phyloP scores from a whole-genome alignment of 2,888 invertebrate species.

The Limnephilus auricula region DNA sequence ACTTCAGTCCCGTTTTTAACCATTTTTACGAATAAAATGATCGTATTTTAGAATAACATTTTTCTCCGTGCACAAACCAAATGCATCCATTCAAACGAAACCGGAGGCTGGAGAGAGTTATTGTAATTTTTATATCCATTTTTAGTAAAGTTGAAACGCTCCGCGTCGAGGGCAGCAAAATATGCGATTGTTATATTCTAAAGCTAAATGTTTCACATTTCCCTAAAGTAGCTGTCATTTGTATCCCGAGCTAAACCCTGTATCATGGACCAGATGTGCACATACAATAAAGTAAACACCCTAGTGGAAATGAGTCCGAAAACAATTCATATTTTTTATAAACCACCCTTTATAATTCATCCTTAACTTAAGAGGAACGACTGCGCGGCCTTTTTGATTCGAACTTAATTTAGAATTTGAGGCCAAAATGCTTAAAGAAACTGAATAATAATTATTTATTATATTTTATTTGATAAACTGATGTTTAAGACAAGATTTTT shows the following conservation, averaged over 20 bases:
- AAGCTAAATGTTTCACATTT: constrained; percentile 42
- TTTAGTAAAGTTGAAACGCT: background rate
- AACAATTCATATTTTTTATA: background rate
- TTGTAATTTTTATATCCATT: background rate
- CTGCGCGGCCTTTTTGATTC: too few relatives aligned
- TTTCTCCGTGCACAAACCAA: too few relatives aligned
- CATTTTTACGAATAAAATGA: too few relatives aligned
- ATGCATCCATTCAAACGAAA: background rate
- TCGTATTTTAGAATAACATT: too few relatives aligned
- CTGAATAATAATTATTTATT: too few relatives aligned
- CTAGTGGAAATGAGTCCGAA: background rate
- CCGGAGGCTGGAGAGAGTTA: background rate
- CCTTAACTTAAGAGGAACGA: too few relatives aligned
- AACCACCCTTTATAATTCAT: background rate
- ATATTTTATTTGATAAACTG: too few relatives aligned
- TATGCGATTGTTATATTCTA: constrained; percentile 36
- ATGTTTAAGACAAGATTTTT: too few relatives aligned
- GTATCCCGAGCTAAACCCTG: constrained; percentile 10
- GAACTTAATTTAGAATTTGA: too few relatives aligned
- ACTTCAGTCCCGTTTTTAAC: too few relatives aligned
- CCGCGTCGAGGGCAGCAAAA: constrained; percentile 10
- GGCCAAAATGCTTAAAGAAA: too few relatives aligned
- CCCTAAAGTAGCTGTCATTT: constrained; percentile 13
- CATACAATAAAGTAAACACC: constrained; percentile 14
- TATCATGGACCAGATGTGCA: constrained; percentile 23